Evolutionary conservation across 2,113 vertebrate species (phyloP).

Genomic region (Burhinus oedicnemus): DNA sequence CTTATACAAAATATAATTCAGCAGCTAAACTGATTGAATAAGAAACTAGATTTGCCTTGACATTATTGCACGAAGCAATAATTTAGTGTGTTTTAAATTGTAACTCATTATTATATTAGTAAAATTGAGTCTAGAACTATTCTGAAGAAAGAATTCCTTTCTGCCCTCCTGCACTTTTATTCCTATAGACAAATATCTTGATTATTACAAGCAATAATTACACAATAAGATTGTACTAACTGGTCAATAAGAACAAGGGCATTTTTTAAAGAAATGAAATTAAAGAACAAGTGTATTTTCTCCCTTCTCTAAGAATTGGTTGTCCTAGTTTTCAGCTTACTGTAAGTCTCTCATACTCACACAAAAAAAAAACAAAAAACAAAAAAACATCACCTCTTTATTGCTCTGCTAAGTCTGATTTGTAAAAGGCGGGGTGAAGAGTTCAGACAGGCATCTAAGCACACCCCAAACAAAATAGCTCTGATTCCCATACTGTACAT

Average conservation of each 20-base stretch:
- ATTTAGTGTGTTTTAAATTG: neutral
- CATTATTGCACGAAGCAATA: neutral
- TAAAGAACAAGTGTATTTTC: neutral
- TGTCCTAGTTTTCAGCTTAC: conserved; percentile 31
- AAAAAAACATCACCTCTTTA: neutral
- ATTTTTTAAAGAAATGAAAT: neutral
- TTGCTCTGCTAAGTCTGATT: conserved; percentile 59
- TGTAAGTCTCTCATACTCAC: neutral
- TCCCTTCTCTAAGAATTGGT: neutral
- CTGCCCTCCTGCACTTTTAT: neutral
- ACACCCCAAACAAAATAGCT: conserved; percentile 65
- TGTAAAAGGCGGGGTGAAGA: conserved; percentile 67
- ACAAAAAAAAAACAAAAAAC: neutral
- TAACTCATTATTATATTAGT: neutral
- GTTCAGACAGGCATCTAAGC: conserved; percentile 70
- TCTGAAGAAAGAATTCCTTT: neutral
- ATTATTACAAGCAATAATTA: neutral
- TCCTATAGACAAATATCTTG: neutral
- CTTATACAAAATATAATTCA: neutral
- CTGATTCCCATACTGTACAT: conserved; percentile 27
- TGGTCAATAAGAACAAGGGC: neutral
- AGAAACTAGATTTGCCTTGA: neutral
- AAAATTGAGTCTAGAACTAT: neutral
- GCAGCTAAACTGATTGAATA: neutral
- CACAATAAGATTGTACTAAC: neutral